Conservation (phyloP, 2,888 invertebrate genomes). For the Sycophila texana region DNA sequence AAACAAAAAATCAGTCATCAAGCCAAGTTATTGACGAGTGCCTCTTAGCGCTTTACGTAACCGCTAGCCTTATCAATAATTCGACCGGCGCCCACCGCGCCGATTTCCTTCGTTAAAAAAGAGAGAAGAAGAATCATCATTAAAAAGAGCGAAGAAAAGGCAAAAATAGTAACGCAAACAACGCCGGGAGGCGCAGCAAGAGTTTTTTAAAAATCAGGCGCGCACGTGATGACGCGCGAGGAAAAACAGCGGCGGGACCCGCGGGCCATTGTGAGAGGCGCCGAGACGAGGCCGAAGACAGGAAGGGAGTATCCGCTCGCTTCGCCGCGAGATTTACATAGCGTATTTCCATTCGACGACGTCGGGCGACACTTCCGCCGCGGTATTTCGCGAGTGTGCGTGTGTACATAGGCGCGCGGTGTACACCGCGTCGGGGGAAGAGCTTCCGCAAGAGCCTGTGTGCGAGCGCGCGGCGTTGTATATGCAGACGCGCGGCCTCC, state of each 20-base stretch:
- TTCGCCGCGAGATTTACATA: conserved; percentile 68
- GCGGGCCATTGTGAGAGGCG: too few relatives aligned
- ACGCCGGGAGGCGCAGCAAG: background rate
- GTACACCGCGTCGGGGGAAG: too few relatives aligned
- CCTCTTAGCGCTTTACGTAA: background rate
- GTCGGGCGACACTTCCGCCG: conserved; percentile 68
- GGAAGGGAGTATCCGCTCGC: conserved; percentile 71
- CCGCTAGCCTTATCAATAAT: background rate
- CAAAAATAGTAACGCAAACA: too few relatives aligned
- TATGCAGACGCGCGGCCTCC: background rate
- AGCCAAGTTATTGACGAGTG: background rate
- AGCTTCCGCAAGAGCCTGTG: background rate
- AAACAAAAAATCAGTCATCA: background rate
- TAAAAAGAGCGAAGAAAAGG: background rate
- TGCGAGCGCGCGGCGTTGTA: background rate
- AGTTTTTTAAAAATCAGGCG: background rate
- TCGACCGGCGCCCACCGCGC: too few relatives aligned
- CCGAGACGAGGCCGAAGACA: conserved; percentile 55
- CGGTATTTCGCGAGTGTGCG: conserved; percentile 54
- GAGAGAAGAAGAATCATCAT: too few relatives aligned
- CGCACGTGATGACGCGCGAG: background rate
- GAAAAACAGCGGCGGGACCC: background rate
- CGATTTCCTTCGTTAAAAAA: too few relatives aligned
- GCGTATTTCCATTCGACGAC: conserved; percentile 70
- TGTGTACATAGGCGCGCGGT: background rate